Evolutionary conservation across 2,888 invertebrate species (phyloP).

Genomic region (Dynastes hyllus): DNA sequence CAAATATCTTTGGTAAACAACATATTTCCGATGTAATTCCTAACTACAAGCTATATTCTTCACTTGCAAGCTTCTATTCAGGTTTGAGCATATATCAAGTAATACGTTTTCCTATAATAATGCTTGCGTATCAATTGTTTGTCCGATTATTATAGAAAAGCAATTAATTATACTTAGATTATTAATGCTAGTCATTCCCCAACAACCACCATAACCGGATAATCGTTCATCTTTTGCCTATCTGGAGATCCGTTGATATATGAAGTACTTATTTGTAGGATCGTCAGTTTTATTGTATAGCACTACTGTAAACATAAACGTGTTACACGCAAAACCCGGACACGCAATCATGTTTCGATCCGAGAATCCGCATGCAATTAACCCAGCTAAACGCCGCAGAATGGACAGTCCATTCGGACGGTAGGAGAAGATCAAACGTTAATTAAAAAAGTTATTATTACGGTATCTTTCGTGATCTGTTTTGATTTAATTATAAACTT

Average conservation of each 20-base stretch:
- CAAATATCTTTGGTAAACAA: no score
- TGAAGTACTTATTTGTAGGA: slow-evolving; percentile 29
- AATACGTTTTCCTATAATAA: no score
- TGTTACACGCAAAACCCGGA: slow-evolving; percentile 32
- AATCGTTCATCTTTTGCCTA: slow-evolving; percentile 31
- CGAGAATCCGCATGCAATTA: slow-evolving; percentile 43
- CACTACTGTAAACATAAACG: slow-evolving; percentile 32
- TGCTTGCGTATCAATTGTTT: no score
- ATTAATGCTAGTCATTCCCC: background rate
- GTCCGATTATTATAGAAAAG: background rate
- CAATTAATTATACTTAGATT: background rate
- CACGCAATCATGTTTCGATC: slow-evolving; percentile 41
- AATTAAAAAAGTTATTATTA: slow-evolving; percentile 42
- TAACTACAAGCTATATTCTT: no score
- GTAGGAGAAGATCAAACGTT: slow-evolving; percentile 19
- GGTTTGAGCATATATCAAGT: no score
- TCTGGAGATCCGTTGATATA: slow-evolving; percentile 15
- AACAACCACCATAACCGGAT: slow-evolving; percentile 19
- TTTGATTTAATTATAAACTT: slow-evolving; percentile 43
- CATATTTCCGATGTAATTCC: no score
- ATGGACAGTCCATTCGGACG: slow-evolving; percentile 10
- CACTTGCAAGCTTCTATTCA: no score
- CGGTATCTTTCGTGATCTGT: slow-evolving; percentile 32
- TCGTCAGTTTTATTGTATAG: slow-evolving; percentile 29
- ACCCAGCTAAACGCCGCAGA: slow-evolving; percentile 40